Base-by-base conservation (phyloP, 2,888 invertebrate species). In the Philaethria dido region DNA sequence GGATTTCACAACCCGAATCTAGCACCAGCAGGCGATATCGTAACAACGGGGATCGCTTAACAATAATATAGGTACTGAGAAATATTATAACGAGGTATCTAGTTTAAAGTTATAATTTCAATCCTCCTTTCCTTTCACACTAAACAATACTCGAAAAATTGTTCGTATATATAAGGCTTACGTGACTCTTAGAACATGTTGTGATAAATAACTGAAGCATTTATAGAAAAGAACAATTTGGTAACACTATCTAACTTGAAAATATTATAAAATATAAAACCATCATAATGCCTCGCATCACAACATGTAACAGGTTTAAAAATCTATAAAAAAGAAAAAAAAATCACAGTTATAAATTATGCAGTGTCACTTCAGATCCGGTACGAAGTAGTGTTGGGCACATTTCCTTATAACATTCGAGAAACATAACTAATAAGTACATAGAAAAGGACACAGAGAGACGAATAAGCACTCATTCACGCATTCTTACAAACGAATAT, bases 341-440 rank as follows among this genome's bases (percentile, higher is more conserved):
- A 91, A 91, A 92, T 92, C 92, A 92, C 92, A 92, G 92, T 90
- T 92, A 85, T 80, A 89, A 90, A 92, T 92, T 92, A 92, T 92
- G 92, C 92, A 87, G 89, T 86, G 89, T 89, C 89, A 88, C 89
- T 87, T 90, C 87, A 88, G 87, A 88, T 87, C 84, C 84, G 84
- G 86, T 85, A 82, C 84, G 87, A 88, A 88, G 88, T 81, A 84
- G 80, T 80, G 81, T 86, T 85, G 84, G 83, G 85, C 80, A 80
- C 78, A 79, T 79, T 69, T 84, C 83, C 87, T 83, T 79, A 81
- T 77, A 84, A 81, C 85, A 86, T 81, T 82, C 79, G 80, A 83
- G n/a, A 80, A 86, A 83, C 81, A 78, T 82, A 89, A 83, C 89
- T 92, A 92, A 89, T 92, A 92, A 92, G 91, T 92, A 92, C 91